A percentile compares a stretch with the other conserved stretches of the same genome.
Conservation (phyloP, 2,113 vertebrate genomes). For the Antechinus flavipes region DNA sequence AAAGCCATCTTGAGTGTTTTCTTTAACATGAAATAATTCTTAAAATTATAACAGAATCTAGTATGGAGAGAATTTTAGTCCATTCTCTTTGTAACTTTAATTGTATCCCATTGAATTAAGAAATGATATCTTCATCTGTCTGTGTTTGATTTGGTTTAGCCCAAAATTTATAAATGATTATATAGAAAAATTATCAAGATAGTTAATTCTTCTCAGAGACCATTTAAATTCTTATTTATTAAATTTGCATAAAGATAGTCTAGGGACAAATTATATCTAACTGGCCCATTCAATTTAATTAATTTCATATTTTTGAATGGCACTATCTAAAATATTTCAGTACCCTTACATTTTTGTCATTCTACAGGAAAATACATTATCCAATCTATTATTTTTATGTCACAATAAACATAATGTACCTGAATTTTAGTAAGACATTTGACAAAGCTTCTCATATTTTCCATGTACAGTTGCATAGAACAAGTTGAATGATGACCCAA, state of each 20-base stretch:
- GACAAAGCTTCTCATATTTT: too few species aligned
- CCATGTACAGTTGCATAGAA: too few species aligned
- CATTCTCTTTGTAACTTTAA: not conserved
- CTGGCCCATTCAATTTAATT: slow-evolving; percentile 11
- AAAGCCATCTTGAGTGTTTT: slow-evolving; percentile 13
- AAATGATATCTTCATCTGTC: not conserved
- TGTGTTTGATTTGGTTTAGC: slow-evolving; percentile 34
- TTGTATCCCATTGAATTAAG: not conserved
- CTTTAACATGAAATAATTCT: not conserved
- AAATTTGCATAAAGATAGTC: slow-evolving; percentile 21
- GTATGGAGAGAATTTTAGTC: not conserved
- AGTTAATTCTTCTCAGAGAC: slow-evolving; percentile 23
- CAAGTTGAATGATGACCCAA: too few species aligned
- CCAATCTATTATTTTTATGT: not conserved
- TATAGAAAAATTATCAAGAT: slow-evolving; percentile 7
- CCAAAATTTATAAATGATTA: slow-evolving; percentile 9
- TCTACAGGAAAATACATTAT: not conserved
- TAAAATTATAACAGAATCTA: slow-evolving; percentile 15
- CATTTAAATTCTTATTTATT: slow-evolving; percentile 38
- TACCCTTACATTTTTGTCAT: not conserved
- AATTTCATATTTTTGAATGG: not conserved
- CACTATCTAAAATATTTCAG: not conserved
- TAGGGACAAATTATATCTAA: not conserved
- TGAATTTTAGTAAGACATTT: too few species aligned
- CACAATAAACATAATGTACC: too few species aligned